Conservation (phyloP, 1,140 invertebrate species). For the Zaprionus capensis region DNA sequence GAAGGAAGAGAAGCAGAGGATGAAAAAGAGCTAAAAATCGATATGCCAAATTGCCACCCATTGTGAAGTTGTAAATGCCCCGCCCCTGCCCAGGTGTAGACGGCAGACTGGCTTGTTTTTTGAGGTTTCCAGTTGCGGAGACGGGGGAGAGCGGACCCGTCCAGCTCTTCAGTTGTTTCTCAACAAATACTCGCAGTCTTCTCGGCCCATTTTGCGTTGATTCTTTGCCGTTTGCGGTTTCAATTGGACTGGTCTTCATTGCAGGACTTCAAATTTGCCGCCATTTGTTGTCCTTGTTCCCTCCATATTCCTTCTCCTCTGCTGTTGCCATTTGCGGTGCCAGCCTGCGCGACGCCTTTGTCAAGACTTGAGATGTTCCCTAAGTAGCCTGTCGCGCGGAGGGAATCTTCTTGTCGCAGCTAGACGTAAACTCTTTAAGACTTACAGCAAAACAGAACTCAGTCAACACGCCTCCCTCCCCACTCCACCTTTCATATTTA, state of each 20-base stretch:
- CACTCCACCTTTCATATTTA: slow-evolving; percentile 8
- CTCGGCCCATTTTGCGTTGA: slow-evolving; percentile 23
- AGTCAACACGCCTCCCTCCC: not conserved
- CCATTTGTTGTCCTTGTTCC: slow-evolving; percentile 7
- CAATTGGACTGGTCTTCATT: not conserved
- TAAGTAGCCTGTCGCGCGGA: slow-evolving; percentile 25
- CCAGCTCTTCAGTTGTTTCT: not conserved
- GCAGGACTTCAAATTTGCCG: not conserved
- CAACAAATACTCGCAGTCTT: slow-evolving; percentile 3
- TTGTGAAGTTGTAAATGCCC: slow-evolving; percentile 26
- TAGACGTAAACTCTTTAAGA: not conserved
- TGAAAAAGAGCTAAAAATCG: slow-evolving; percentile 46
- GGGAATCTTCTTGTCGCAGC: not conserved
- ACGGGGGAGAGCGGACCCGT: not conserved
- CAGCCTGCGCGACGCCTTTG: slow-evolving; percentile 15
- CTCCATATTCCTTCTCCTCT: not conserved
- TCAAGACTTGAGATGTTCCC: slow-evolving; percentile 31
- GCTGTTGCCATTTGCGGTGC: slow-evolving; percentile 7
- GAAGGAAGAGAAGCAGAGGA: not conserved
- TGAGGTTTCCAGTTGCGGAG: not conserved
- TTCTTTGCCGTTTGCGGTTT: slow-evolving; percentile 10
- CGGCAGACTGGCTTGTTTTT: slow-evolving; percentile 3
- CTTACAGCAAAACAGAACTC: not conserved
- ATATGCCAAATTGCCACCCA: slow-evolving; percentile 58
- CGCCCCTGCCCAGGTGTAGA: not conserved